Evolutionary conservation across 2,888 invertebrate genomes (phyloP).

Genomic region (Leucophora obtusa): DNA sequence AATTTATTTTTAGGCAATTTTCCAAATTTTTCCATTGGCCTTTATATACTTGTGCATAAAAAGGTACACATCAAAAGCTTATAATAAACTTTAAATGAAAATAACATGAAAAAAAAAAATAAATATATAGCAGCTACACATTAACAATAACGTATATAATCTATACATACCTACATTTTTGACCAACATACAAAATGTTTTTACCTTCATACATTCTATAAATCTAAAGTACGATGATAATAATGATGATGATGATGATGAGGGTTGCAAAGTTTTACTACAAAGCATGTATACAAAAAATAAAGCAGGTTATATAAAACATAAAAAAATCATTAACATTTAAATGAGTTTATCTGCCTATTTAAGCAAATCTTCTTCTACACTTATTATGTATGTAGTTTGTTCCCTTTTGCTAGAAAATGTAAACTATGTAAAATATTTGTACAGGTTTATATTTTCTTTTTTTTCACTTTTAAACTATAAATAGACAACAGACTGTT

Average conservation of each 20-base stretch:
- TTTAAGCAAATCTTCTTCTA: slow-evolving; percentile 43
- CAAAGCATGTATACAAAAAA: slow-evolving; percentile 9
- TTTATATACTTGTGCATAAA: too few species aligned
- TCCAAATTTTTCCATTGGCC: too few species aligned
- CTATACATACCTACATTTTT: background rate
- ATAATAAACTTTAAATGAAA: slow-evolving; percentile 31
- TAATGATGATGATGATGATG: slow-evolving; percentile 38
- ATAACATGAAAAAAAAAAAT: slow-evolving; percentile 16
- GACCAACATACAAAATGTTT: slow-evolving; percentile 15
- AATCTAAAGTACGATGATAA: slow-evolving; percentile 32
- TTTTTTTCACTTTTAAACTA: background rate
- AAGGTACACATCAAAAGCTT: slow-evolving; percentile 25
- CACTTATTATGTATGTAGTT: background rate
- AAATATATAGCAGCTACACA: slow-evolving; percentile 2
- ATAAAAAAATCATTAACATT: slow-evolving; percentile 59
- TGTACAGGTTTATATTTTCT: slow-evolving; percentile 1
- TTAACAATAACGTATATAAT: background rate
- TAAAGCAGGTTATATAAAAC: background rate
- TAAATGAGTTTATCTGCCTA: slow-evolving; percentile 62
- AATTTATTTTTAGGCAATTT: too few species aligned
- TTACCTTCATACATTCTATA: background rate
- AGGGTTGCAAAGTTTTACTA: slow-evolving; percentile 49
- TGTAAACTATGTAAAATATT: background rate
- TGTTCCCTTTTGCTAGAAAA: slow-evolving; percentile 4
- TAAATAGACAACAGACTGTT: background rate